These are phyloP conservation scores for Sarotherodon lohbergeri DNA, from an alignment of 2,113 vertebrate genomes.

Conservation along the genomic window DNA sequence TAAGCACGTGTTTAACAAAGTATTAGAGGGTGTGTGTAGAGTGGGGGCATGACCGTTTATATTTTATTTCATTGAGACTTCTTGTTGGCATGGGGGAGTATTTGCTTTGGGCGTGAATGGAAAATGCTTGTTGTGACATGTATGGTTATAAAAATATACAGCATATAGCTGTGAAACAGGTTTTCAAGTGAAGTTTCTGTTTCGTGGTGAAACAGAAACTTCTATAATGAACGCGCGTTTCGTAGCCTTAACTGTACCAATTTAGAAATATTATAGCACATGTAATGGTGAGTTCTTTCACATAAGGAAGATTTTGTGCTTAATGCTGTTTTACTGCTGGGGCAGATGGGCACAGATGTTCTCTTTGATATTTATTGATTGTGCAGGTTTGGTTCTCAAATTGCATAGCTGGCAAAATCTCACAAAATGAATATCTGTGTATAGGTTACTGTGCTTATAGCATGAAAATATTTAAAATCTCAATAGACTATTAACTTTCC, in stretches of 20 bases:
- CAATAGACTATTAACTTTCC: not conserved
- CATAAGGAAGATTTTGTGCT: not conserved
- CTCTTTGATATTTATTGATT: not conserved
- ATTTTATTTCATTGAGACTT: not conserved
- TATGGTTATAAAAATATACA: not conserved
- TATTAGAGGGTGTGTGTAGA: not conserved
- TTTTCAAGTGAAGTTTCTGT: not conserved
- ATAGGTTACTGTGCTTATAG: not conserved
- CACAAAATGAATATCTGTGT: not conserved
- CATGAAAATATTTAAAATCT: not conserved
- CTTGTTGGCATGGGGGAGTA: not conserved
- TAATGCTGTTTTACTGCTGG: not conserved
- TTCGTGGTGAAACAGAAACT: not conserved
- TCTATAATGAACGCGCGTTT: rapidly evolving
- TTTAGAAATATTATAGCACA: not conserved
- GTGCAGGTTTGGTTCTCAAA: not conserved
- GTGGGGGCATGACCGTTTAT: not conserved
- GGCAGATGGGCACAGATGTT: not conserved
- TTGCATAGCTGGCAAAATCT: not conserved
- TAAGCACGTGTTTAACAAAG: not conserved
- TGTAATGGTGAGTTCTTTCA: not conserved
- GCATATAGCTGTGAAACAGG: not conserved
- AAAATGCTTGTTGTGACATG: not conserved
- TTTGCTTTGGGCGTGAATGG: not conserved
- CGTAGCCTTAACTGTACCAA: not conserved